Base-by-base conservation (phyloP, 2,797 vertebrate genomes). In the Anabas testudineus region DNA sequence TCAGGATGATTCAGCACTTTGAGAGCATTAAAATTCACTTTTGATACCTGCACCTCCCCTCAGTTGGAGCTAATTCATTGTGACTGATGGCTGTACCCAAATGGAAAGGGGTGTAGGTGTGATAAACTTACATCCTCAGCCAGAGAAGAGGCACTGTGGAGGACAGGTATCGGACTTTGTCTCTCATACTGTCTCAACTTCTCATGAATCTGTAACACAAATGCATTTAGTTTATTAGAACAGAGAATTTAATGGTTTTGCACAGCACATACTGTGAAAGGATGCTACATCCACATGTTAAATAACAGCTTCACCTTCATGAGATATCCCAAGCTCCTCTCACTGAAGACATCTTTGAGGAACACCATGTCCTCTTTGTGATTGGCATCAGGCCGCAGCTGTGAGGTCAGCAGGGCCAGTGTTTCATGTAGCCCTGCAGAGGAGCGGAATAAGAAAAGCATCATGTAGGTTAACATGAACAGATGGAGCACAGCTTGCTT, bases 361-460 rank as follows among this genome's bases (percentile, higher is more conserved):
- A 98, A 99, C 73, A 97, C 95, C 95, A 98, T 96, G 84, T 99
- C 97, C 80, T 97, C 97, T 81, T 96, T 96, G 87, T 98, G 97
- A 82, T 97, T 97, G 76, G 97, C 97, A 81, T 97, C 96, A 0
- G 97, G 97, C 76, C 95, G 86, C 71, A 99, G 93, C 90, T 98
- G 97, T 76, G 97, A 97, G 32, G 97, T 99, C 92, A 99, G 90
- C 81, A 99, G 94, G 47, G 97, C 97, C 91, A 99, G 74, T 2
- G 97, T 97, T 84, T 98, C 97, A 10, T 99, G 97, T 48, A 99
- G 90, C 76, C 97, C 97, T 98, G 2, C 12, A 9, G 39, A 56
- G 10, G 42, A 46, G 19, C 54, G 26, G 16, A 30, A 16, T 1
- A 13, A 52, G 26, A 47, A 52, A 62, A 0, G 1, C 59, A 36